A percentile compares a stretch with the other conserved stretches of the same genome.
Evolutionary conservation across 2,113 vertebrate species (phyloP).

Genomic region (Ailuropoda melanoleuca): DNA sequence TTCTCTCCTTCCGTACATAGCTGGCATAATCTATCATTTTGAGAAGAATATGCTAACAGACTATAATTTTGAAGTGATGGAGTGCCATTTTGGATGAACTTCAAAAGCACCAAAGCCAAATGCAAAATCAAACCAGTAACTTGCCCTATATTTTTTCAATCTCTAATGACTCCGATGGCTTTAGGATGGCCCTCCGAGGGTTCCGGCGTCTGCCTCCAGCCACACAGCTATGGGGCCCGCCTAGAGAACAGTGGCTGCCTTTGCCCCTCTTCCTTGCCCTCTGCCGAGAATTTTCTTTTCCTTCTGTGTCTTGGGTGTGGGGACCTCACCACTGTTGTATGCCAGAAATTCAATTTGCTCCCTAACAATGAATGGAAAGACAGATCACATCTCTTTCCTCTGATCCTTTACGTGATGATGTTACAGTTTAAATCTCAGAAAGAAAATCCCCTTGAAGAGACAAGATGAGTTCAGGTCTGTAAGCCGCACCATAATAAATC

Average conservation of each 20-base stretch:
- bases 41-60: conserved; percentile 3
- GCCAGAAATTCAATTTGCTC: neutral
- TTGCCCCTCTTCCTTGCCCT: neutral
- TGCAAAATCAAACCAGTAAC: conserved; percentile 29
- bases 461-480: neutral
- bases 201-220: neutral
- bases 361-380: neutral
- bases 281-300: neutral
- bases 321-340: neutral
- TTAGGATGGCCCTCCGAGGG: neutral
- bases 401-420: neutral
- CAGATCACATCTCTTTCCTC: neutral
- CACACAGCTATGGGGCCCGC: neutral
- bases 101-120: conserved; percentile 32
- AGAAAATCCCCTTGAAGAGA: conserved; percentile 13
- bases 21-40: conserved; percentile 20
- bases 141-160: neutral
- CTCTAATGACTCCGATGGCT: neutral
- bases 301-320: neutral
- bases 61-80: conserved; percentile 16
- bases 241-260: neutral
- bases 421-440: conserved; percentile 24
- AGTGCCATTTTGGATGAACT: conserved; percentile 23
- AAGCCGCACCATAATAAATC: neutral
- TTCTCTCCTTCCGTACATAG: neutral